These are phyloP conservation scores for Phasia obesa DNA, from an alignment of 2,888 invertebrate genomes.

Conservation along the genomic window DNA sequence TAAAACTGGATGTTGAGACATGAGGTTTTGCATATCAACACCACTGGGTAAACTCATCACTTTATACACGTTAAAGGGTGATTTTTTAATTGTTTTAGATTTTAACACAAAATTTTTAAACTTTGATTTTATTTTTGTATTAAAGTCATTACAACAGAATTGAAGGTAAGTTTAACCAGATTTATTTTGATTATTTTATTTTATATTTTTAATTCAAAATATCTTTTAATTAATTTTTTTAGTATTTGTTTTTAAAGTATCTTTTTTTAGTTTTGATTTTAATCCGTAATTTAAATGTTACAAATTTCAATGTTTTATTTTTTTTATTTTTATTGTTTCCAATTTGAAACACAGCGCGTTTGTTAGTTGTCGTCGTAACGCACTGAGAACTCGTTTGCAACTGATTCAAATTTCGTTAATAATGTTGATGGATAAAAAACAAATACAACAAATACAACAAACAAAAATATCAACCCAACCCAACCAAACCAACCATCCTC, in stretches of 20 bases:
- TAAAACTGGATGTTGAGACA: conserved; percentile 92
- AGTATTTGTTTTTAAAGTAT: neutral
- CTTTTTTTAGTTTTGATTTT: neutral
- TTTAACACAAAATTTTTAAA: neutral
- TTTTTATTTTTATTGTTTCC: conserved; percentile 35
- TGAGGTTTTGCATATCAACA: conserved; percentile 92
- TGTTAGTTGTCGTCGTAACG: conserved; percentile 78
- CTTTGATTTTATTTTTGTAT: conserved; percentile 7
- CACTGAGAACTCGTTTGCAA: conserved; percentile 82
- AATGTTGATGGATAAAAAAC: conserved; percentile 67
- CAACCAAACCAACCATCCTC: conserved; percentile 55
- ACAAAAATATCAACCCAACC: conserved; percentile 40
- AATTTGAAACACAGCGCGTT: conserved; percentile 56
- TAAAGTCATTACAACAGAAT: neutral
- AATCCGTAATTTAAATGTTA: conserved; percentile 34
- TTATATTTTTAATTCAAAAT: neutral
- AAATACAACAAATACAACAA: conserved; percentile 47
- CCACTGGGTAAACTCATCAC: conserved; percentile 92
- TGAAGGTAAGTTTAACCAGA: neutral
- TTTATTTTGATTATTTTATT: conserved; percentile 1
- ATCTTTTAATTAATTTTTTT: neutral
- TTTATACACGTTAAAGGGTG: conserved; percentile 17
- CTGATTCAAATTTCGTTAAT: conserved; percentile 80
- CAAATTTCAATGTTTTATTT: conserved; percentile 33
- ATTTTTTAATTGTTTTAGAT: conserved; percentile 27